A percentile compares a stretch with the other conserved stretches of the same genome.
These are phyloP conservation scores for Lordiphosa clarofinis DNA, from an alignment of 1,140 invertebrate species.

Conservation along the genomic window DNA sequence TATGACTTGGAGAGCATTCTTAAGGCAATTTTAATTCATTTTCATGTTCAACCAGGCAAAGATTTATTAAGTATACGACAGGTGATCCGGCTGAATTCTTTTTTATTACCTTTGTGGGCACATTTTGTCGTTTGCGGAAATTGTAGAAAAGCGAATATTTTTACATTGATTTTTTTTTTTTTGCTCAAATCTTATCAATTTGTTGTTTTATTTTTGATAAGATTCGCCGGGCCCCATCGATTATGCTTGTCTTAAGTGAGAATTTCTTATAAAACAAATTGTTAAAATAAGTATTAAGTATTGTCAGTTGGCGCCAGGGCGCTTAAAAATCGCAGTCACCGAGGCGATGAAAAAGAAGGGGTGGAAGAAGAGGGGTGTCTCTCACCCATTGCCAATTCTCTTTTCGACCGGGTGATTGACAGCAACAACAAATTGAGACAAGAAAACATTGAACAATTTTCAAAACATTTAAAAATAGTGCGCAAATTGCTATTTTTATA, in stretches of 20 bases:
- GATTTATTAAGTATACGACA: too few species aligned
- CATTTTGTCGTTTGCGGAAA: slow-evolving; percentile 13
- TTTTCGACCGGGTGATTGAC: slow-evolving; percentile 29
- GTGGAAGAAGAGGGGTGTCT: neutral
- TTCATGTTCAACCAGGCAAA: too few species aligned
- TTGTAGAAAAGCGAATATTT: slow-evolving; percentile 10
- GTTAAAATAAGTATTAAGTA: slow-evolving; percentile 7
- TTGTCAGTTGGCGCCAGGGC: slow-evolving; percentile 48
- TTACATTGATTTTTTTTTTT: slow-evolving; percentile 26
- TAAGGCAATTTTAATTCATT: too few species aligned
- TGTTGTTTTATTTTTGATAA: slow-evolving; percentile 22
- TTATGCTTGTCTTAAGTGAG: slow-evolving; percentile 53
- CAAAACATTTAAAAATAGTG: slow-evolving; percentile 77
- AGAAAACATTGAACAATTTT: slow-evolving; percentile 50
- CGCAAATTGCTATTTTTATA: slow-evolving; percentile 74
- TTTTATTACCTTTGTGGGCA: too few species aligned
- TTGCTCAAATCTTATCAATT: slow-evolving; percentile 23
- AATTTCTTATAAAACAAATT: slow-evolving; percentile 28
- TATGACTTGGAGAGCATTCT: too few species aligned
- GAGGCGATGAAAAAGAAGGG: neutral
- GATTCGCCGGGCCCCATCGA: slow-evolving; percentile 28
- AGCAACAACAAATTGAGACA: slow-evolving; percentile 48
- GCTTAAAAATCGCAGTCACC: slow-evolving; percentile 20
- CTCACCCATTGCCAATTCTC: slow-evolving; percentile 37
- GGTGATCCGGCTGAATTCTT: too few species aligned